Evolutionary conservation across 2,113 vertebrate genomes (phyloP), one percentile per base, ranked within the genome.

Genomic region (Gasterosteus nipponicus): DNA sequence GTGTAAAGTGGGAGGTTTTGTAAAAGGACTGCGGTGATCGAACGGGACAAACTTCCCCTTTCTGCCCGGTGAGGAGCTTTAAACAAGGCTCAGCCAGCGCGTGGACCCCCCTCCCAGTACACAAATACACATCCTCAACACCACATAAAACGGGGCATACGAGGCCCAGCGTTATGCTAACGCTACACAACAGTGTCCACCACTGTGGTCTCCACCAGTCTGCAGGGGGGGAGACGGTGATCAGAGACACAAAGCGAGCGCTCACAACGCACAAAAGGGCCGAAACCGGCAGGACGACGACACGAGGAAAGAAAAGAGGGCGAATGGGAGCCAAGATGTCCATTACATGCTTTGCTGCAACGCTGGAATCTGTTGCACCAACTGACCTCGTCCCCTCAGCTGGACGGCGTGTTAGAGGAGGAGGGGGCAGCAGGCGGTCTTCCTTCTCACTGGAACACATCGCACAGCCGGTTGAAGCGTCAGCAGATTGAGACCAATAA

Each of bases 291-390:
- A 73, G 26, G 35, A 35, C 7, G 41, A 64, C 33, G 47, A 44
- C 42, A 68, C 26, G 16, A 60, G 9, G 41, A 7, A 42, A 35
- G 69, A 47, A 46, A 49, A 57, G 41, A 56, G 1, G 73, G 9
- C 3, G 10, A 72, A 56, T 5, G n/a, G 59, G 69, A 35, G 87
- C 87, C 86, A 89, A 92, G 70, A 73, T 72, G 65, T 80, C 78
- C 87, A 90, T 92, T 91, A 89, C 86, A 90, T 85, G 92, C 90
- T 86, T 85, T 88, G 61, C 80, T 94, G 92, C 81, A 88, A 56
- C 75, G 61, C 56, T 85, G 90, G 89, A 93, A 92, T 93, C 85
- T 73, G 68, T 2, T 75, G 86, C 81, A 74, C 83, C 82, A 79
- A 18, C 76, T 69, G 88, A 87, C 86, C 89, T 79, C 53, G 31